A percentile compares a stretch with the other conserved stretches of the same genome.
These are phyloP conservation scores for Smittia sp. DNA, from an alignment of 2,888 invertebrate genomes.

Conservation along the genomic window DNA sequence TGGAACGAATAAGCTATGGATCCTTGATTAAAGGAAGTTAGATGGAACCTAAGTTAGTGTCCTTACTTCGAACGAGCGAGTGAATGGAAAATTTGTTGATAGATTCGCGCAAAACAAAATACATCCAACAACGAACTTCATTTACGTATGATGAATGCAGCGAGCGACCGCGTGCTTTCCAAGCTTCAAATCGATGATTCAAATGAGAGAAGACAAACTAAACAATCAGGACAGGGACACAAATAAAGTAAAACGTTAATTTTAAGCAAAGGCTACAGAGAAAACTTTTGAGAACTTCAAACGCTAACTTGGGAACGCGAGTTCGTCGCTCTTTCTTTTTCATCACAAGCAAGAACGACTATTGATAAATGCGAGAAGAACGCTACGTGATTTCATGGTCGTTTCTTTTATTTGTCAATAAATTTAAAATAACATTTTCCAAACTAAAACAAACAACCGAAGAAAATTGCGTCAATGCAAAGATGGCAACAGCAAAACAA, in stretches of 20 bases:
- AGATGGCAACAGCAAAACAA: not conserved
- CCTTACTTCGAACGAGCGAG: not conserved
- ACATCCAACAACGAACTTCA: too few species aligned
- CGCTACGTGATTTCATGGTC: not conserved
- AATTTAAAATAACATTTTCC: not conserved
- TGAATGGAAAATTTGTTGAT: too few species aligned
- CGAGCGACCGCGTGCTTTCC: not conserved
- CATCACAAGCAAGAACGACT: not conserved
- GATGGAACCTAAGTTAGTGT: slow-evolving; percentile 4
- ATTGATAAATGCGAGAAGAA: not conserved
- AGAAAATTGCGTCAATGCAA: not conserved
- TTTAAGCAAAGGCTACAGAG: not conserved
- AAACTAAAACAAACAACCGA: not conserved
- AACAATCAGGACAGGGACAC: slow-evolving; percentile 12
- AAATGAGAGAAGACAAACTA: not conserved
- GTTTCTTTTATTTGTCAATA: not conserved
- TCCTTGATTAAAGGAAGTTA: slow-evolving; percentile 34
- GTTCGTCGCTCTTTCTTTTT: not conserved
- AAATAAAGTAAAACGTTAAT: not conserved
- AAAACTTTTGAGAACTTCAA: not conserved
- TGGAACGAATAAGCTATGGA: slow-evolving; percentile 35
- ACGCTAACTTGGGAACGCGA: not conserved
- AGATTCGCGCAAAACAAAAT: too few species aligned
- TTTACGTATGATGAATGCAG: not conserved
- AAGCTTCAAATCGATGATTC: not conserved